Percentiles rank a stretch among this genome's conserved stretches.
Conservation (phyloP, 2,888 invertebrate species). For the Fragum fragum region DNA sequence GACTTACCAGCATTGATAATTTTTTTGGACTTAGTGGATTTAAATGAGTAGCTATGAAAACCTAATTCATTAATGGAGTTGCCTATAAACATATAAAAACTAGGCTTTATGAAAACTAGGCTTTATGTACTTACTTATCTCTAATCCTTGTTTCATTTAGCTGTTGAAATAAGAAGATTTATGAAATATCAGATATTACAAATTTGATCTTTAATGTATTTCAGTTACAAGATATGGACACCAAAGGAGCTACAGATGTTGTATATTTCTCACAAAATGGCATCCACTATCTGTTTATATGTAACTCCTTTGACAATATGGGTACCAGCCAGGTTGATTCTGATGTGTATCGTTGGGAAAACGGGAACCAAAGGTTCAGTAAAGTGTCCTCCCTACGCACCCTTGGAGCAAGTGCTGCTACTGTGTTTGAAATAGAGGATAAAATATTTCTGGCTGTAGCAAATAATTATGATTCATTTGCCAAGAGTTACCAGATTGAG, state of each 20-base stretch:
- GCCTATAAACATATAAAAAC: no score
- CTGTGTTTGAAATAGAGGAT: slow-evolving; percentile 73
- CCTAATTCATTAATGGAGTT: no score
- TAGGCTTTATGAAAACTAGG: no score
- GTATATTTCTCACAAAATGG: slow-evolving; percentile 71
- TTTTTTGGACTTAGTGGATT: no score
- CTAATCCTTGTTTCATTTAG: no score
- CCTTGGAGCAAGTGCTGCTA: slow-evolving; percentile 77
- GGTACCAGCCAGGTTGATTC: slow-evolving; percentile 77
- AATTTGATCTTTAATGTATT: no score
- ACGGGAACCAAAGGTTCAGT: slow-evolving; percentile 69
- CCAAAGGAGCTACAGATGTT: slow-evolving; percentile 80
- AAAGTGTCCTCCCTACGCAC: slow-evolving; percentile 78
- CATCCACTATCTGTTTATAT: slow-evolving; percentile 78
- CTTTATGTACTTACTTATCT: no score
- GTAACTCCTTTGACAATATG: slow-evolving; percentile 79
- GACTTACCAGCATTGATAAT: no score
- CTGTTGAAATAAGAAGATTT: no score
- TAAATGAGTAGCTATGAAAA: no score
- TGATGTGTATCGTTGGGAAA: slow-evolving; percentile 81
- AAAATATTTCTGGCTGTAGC: slow-evolving; percentile 80
- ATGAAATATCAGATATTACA: no score
- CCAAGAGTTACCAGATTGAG: slow-evolving; percentile 74
- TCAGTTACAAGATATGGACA: slow-evolving; percentile 82
- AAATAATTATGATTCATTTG: slow-evolving; percentile 78